Evolutionary conservation across 2,797 vertebrate genomes (phyloP), one percentile per base, ranked within the genome.

Genomic region (Petrocephalus sullivani): DNA sequence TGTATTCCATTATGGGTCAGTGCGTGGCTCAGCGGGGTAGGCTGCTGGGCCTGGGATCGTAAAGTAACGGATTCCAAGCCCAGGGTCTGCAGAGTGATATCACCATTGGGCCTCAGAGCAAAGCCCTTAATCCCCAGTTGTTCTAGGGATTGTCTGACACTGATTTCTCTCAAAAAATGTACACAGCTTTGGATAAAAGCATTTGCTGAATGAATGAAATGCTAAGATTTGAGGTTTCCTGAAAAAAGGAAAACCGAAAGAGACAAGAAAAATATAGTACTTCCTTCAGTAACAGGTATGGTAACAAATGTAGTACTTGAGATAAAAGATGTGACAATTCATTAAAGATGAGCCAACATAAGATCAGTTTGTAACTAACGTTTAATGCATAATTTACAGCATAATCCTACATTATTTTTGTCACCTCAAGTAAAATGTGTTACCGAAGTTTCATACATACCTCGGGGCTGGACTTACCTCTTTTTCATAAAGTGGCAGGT

Each of bases 401-500:
- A 46, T 46, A 41, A 46, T 46, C 41, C 41, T 41, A 41, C 41
- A 41, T 46, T 3, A 46, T 46, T 46, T 46, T 4, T 1, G 41
- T 46, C 41, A 46, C 37, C 37, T 41, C 37, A 41, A 41, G 41
- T 46, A 46, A 46, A 46, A 46, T 46, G 54, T 56, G 54, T 56
- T 56, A 56, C 12, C 7, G 49, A 51, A 33, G 28, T 58, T 85
- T 6, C 49, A n/a, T 53, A 54, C n/a, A n/a, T 14, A 83, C 56
- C 37, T 28, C n/a, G 84, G 41, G 7, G 16, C 14, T 21, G 3
- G 23, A 54, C 93, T 93, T 90, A 95, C 95, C 93, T 92, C 91
- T 87, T 92, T 92, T 51, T 94, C 92, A 81, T 95, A 96, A 0
- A 95, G 90, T 19, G 93, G 92, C 51, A 96, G 92, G 0, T 94